Conservation (phyloP, 64 coral and sea anemone genomes). For the Dendronephthya gigantea region DNA sequence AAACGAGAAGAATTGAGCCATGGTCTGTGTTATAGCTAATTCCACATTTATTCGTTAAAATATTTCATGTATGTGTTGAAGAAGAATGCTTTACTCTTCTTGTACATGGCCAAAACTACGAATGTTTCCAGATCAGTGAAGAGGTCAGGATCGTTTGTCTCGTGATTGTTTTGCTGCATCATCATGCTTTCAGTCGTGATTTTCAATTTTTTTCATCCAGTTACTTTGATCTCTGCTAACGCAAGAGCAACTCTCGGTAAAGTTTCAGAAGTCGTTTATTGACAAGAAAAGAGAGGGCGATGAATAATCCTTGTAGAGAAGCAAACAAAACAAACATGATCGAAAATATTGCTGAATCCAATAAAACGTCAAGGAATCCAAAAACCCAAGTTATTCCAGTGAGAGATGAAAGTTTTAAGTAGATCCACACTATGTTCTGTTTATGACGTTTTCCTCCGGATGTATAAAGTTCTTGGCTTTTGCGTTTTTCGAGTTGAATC, state of each 20-base stretch:
- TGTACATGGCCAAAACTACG: too few relatives aligned
- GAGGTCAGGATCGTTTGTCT: too few relatives aligned
- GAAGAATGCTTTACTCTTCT: too few relatives aligned
- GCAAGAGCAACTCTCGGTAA: neutral
- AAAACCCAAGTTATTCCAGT: slow-evolving; percentile 98
- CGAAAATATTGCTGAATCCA: slow-evolving; percentile 46
- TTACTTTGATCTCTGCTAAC: too few relatives aligned
- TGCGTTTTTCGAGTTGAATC: slow-evolving; percentile 39
- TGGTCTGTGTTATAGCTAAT: too few relatives aligned
- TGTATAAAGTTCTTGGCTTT: slow-evolving; percentile 26
- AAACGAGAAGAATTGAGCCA: too few relatives aligned
- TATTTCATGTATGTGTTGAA: too few relatives aligned
- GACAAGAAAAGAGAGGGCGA: neutral
- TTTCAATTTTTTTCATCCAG: too few relatives aligned
- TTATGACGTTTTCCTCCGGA: neutral
- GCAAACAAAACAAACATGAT: slow-evolving; percentile 70
- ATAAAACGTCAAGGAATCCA: slow-evolving; percentile 37
- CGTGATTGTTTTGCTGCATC: too few relatives aligned
- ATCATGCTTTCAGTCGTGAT: too few relatives aligned
- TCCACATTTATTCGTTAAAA: too few relatives aligned
- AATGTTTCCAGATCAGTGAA: too few relatives aligned
- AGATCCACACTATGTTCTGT: slow-evolving; percentile 46
- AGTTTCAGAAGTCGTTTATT: neutral
- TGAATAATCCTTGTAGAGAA: slow-evolving; percentile 38
- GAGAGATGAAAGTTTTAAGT: slow-evolving; percentile 56